A percentile compares a stretch with the other conserved stretches of the same genome.
phyloP scores from a whole-genome alignment of 2,888 invertebrate species.

The Sympetrum striolatum region DNA sequence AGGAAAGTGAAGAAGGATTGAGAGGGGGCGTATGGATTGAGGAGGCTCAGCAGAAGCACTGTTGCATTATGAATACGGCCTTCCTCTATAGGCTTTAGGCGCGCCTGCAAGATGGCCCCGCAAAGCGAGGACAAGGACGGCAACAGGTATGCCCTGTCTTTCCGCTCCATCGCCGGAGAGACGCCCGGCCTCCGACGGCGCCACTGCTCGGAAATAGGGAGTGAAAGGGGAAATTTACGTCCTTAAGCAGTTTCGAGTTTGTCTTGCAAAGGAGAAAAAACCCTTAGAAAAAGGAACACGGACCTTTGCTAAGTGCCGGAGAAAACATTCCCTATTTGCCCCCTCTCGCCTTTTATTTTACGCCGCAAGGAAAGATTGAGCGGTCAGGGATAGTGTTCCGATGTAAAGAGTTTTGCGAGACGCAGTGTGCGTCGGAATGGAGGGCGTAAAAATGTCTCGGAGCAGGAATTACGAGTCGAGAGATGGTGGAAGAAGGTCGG shows the following conservation, averaged over 20 bases:
- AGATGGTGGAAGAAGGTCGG: not conserved
- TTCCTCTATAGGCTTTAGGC: not conserved
- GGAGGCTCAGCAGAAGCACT: not conserved
- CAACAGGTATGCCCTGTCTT: not conserved
- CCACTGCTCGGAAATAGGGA: not conserved
- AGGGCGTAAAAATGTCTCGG: not conserved
- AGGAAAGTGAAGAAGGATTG: not conserved
- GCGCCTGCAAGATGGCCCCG: not conserved
- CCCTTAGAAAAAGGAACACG: not conserved
- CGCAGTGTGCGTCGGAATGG: not conserved
- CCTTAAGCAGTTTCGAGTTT: not conserved
- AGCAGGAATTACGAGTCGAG: not conserved
- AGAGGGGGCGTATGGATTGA: not conserved
- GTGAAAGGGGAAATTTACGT: not conserved
- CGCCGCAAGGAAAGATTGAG: not conserved
- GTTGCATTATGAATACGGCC: constrained; percentile 18
- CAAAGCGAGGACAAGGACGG: not conserved
- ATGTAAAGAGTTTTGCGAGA: not conserved
- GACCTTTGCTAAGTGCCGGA: not conserved
- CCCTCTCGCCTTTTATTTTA: not conserved
- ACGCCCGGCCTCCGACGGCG: not conserved
- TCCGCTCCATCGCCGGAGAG: not conserved
- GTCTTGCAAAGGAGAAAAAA: not conserved
- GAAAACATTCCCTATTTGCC: not conserved
- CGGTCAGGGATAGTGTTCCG: not conserved